Evolutionary conservation across 2,113 vertebrate genomes (phyloP), one percentile per base, ranked within the genome.

Genomic region (Pavo muticus): DNA sequence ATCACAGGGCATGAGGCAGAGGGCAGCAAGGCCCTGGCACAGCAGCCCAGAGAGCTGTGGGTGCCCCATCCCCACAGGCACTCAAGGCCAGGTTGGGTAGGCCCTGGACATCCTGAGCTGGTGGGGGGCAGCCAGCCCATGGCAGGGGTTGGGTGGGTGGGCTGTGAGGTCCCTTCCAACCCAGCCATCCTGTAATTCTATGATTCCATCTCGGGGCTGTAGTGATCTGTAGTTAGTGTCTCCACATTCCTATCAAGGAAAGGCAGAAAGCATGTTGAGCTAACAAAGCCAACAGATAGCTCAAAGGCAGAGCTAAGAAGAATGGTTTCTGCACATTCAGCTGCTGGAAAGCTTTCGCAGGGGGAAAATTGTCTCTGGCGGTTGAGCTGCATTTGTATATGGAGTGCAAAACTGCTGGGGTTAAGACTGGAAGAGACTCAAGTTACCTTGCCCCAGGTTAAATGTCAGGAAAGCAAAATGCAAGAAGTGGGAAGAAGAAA

Each of bases 331-430:
- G 80, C 83, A 90, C 72, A 70, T 84, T 69, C 57, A 75, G 40
- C 64, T 87, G 68, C 61, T 90, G 88, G 88, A 94, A 93, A 84
- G 86, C 48, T 91, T 88, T 94, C 88, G 93, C 52, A 84, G 77
- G 48, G 84, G 23, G 57, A 91, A 93, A 95, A 92, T 86, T 88
- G 85, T 90, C 94, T 90, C 86, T 61, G 70, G 83, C 60, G 79
- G 50, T 68, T 90, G 60, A 91, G 88, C 72, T 80, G 54, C 79
- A 79, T 94, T 95, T 94, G 50, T 91, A 77, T 77, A 21, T 2
- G 9, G 73, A 92, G 91, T 88, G 84, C 73, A 54, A 90, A 93
- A 87, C 76, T 84, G 39, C 76, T 87, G 91, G 60, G 60, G 61
- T 84, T 90, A 71, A 60, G 47, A 52, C 4, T 96, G 92, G 90